These are phyloP conservation scores for Muschampia plurimacula DNA, from an alignment of 2,888 invertebrate species.

Conservation along the genomic window DNA sequence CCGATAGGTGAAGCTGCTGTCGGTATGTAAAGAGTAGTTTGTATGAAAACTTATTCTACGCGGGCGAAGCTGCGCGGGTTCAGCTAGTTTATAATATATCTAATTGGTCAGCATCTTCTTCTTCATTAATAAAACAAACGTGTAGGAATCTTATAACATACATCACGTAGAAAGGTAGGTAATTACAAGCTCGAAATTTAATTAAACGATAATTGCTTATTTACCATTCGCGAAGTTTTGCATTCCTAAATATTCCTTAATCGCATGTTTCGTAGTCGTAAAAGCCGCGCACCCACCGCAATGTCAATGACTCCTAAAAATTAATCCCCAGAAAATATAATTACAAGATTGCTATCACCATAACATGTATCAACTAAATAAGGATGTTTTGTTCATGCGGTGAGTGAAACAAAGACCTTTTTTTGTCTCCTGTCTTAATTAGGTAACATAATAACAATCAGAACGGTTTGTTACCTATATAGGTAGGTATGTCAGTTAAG, in stretches of 20 bases:
- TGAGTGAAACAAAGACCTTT: constrained; percentile 53
- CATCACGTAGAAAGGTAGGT: background rate
- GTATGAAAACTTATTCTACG: too few relatives aligned
- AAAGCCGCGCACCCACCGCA: constrained; percentile 38
- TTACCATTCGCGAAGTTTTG: background rate
- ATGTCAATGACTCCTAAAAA: constrained; percentile 56
- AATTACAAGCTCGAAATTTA: background rate
- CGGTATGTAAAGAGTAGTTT: too few relatives aligned
- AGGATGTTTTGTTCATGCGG: constrained; percentile 69
- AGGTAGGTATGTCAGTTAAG: constrained; percentile 25
- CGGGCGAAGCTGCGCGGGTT: too few relatives aligned
- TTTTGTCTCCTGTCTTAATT: constrained; percentile 59
- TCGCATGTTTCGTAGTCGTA: constrained; percentile 14
- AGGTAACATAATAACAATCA: constrained; percentile 57
- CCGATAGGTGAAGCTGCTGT: too few relatives aligned
- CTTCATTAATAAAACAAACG: too few relatives aligned
- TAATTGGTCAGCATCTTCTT: too few relatives aligned
- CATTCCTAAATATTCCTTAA: constrained; percentile 2
- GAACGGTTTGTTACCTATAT: constrained; percentile 48
- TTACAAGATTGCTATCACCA: constrained; percentile 72
- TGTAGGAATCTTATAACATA: background rate
- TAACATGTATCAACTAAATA: constrained; percentile 56
- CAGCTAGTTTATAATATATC: too few relatives aligned
- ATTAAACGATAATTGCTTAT: constrained; percentile 7
- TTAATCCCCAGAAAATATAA: constrained; percentile 69